Percentiles rank a stretch among this genome's conserved stretches.
Conservation (phyloP, 1,140 invertebrate species). For the Lysiphlebus fabarum region DNA sequence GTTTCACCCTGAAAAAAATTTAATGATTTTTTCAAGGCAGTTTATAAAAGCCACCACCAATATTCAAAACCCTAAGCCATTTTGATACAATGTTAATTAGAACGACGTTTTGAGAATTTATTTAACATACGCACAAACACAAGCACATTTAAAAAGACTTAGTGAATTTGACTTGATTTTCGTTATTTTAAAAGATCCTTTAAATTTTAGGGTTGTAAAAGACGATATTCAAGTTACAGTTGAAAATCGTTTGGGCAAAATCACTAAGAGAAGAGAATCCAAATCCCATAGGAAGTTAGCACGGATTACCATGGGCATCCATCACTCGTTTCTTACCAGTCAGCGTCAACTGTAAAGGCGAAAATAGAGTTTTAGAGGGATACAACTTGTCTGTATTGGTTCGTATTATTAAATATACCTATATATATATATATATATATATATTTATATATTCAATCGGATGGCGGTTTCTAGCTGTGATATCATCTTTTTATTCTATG, state of each 20-base stretch:
- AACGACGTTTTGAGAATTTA: slow-evolving; percentile 32
- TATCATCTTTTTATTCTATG: not conserved
- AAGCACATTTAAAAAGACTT: slow-evolving; percentile 29
- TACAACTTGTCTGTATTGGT: too few relatives aligned
- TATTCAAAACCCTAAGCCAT: slow-evolving; percentile 36
- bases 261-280: slow-evolving; percentile 23
- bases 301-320: slow-evolving; percentile 44
- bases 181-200: slow-evolving; percentile 42
- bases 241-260: slow-evolving; percentile 10
- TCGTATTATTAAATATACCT: too few relatives aligned
- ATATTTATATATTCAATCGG: too few relatives aligned
- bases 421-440: too few relatives aligned
- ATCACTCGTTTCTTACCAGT: slow-evolving; percentile 40
- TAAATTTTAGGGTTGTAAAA: slow-evolving; percentile 30
- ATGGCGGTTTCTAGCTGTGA: slow-evolving; percentile 3
- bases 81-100: slow-evolving; percentile 49
- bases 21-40: slow-evolving; percentile 42
- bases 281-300: slow-evolving; percentile 48
- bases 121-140: slow-evolving; percentile 15
- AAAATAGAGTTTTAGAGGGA: too few relatives aligned
- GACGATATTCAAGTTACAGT: slow-evolving; percentile 9
- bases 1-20: not conserved
- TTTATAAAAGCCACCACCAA: slow-evolving; percentile 22
- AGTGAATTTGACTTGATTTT: slow-evolving; percentile 45
- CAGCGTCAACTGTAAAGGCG: too few relatives aligned